Base-by-base conservation (phyloP, 1,140 invertebrate species). In the Pseudomyrmex flavicornis region DNA sequence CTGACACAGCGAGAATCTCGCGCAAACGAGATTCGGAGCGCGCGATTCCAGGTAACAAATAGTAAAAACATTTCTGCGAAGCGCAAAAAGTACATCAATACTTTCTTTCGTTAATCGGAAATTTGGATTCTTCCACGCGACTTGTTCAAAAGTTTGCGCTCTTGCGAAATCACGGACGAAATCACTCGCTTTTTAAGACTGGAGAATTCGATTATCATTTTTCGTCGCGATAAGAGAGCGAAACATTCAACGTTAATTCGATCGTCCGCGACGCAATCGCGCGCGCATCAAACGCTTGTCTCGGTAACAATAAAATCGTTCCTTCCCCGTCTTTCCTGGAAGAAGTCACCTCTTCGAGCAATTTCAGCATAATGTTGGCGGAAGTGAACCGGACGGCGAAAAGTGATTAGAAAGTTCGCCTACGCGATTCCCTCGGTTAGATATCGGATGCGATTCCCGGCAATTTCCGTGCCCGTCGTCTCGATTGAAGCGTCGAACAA, bases 381-480 rank as follows among this genome's bases (percentile, higher is more conserved):
- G 69, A 73, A 54, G 74, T 75, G 69, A 74, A 56, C 44, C 72
- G 65, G 58, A 85, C 76, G 66, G 44, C 54, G 84, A 85, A 83
- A 85, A 85, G 80, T 62, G 82, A 85, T 85, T 85, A 83, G 84
- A 85, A 70, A 82, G 72, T 85, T 76, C 50, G n/a, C 20, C 72
- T 10, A 35, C 35, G 48, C 48, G 73, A 63, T 84, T 66, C 52
- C 35, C 76, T 52, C 54, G 56, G 46, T 17, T 77, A 72, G 84
- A 85, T 84, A 85, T 84, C 84, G 70, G 35, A 83, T 76, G 48
- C 58, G 72, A 77, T 76, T 62, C 46, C 66, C 22, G 56, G 59
- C 56, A 84, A 85, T 84, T 85, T 85, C 82, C 82, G 72, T 70
- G 48, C 22, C 52, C 46, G 22, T 69, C 66, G 22, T 50, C 56